These are phyloP conservation scores for Petrocephalus zakoni DNA, from an alignment of 2,113 vertebrate species.

Conservation along the genomic window DNA sequence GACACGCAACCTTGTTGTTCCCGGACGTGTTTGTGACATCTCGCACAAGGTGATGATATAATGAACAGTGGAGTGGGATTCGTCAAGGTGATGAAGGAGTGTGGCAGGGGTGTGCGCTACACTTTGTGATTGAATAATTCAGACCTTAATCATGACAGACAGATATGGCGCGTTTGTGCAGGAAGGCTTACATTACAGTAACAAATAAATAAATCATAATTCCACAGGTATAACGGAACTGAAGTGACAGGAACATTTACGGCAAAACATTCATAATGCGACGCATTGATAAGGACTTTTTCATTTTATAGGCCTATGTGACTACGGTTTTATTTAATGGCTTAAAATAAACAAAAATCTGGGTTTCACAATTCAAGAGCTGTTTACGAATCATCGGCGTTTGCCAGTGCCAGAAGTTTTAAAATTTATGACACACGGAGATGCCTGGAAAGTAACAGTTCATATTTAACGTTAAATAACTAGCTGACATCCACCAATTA, in stretches of 20 bases:
- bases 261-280: background rate
- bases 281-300: background rate
- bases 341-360: background rate
- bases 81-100: slow-evolving; percentile 8
- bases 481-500: background rate
- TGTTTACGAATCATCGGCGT: background rate
- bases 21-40: slow-evolving; percentile 20
- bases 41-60: slow-evolving; percentile 25
- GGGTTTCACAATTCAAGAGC: background rate
- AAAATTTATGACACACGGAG: background rate
- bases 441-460: background rate
- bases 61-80: slow-evolving; percentile 19
- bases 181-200: background rate
- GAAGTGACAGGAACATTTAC: background rate
- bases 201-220: background rate
- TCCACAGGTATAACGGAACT: background rate
- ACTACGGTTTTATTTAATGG: background rate
- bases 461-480: background rate
- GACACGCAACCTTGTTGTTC: slow-evolving; percentile 15
- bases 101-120: background rate
- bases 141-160: background rate
- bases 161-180: background rate
- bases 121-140: slow-evolving; percentile 13
- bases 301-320: background rate
- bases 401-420: background rate